Evolutionary conservation across 2,113 vertebrate genomes (phyloP).

Genomic region (Hucho hucho): DNA sequence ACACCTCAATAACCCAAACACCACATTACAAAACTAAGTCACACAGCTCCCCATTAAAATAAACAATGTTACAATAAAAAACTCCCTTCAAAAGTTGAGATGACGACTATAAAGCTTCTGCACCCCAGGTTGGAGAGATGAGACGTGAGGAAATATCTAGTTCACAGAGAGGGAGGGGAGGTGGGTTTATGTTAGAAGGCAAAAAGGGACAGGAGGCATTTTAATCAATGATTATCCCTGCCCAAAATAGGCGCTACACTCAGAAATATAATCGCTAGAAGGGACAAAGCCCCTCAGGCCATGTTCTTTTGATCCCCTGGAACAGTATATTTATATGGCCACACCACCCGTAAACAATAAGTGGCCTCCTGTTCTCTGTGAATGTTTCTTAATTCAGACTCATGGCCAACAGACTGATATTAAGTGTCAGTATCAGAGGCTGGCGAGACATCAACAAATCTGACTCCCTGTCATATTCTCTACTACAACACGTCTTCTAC

Average conservation of each 20-base stretch:
- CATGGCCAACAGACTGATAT: not conserved
- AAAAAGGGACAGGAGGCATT: not conserved
- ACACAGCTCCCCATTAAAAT: constrained; percentile 3
- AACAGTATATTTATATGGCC: not conserved
- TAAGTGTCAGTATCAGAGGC: not conserved
- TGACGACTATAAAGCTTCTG: not conserved
- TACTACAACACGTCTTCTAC: too few relatives aligned
- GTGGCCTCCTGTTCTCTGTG: not conserved
- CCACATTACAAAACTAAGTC: not conserved
- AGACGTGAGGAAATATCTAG: not conserved
- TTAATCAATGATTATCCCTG: not conserved
- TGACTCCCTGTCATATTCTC: not conserved
- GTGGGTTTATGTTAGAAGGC: not conserved
- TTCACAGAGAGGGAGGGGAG: not conserved
- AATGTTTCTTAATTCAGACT: not conserved
- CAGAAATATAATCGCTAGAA: not conserved
- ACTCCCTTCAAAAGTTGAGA: not conserved
- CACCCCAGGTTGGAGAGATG: not conserved
- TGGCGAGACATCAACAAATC: not conserved
- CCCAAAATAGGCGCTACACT: not conserved
- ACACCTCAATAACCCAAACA: not conserved
- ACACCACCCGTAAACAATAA: not conserved
- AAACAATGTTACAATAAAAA: not conserved
- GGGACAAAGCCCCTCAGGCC: not conserved
- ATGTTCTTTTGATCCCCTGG: too few relatives aligned